phyloP scores from a whole-genome alignment of 2,113 vertebrate species.

The Gorilla gorilla region DNA sequence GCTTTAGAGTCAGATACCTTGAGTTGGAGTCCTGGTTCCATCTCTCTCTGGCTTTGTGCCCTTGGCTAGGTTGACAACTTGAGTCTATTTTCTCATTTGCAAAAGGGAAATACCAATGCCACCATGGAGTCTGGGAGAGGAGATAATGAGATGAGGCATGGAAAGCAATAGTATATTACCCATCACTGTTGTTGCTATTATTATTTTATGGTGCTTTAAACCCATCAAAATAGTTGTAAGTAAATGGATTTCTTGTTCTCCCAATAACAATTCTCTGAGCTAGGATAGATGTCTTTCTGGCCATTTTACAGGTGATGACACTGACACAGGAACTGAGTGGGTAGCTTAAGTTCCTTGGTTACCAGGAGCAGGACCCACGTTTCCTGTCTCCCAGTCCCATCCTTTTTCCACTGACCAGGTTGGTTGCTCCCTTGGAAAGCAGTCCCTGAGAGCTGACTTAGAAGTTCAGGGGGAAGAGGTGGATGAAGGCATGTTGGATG shows the following conservation, averaged over 20 bases:
- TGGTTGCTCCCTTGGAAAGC: not conserved
- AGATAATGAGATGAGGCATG: not conserved
- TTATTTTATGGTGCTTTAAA: not conserved
- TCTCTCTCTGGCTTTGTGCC: not conserved
- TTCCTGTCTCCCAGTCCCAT: not conserved
- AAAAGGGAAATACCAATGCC: not conserved
- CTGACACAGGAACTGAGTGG: not conserved
- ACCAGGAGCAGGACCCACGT: not conserved
- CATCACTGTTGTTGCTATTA: not conserved
- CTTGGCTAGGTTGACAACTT: not conserved
- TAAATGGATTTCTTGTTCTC: not conserved
- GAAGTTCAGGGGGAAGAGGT: not conserved
- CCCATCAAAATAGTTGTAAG: not conserved
- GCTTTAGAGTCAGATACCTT: not conserved
- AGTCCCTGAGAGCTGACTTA: not conserved
- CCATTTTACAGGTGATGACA: rapidly evolving
- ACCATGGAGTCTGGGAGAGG: not conserved
- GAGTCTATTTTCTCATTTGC: not conserved
- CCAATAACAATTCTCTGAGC: not conserved
- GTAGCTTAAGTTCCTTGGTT: not conserved
- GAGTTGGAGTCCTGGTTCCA: not conserved
- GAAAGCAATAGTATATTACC: not conserved
- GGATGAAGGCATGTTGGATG: not conserved
- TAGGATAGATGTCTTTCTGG: not conserved
- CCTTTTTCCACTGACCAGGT: not conserved